These are phyloP conservation scores for Pogonocichla stellata DNA, from an alignment of 2,113 vertebrate genomes.

Conservation along the genomic window DNA sequence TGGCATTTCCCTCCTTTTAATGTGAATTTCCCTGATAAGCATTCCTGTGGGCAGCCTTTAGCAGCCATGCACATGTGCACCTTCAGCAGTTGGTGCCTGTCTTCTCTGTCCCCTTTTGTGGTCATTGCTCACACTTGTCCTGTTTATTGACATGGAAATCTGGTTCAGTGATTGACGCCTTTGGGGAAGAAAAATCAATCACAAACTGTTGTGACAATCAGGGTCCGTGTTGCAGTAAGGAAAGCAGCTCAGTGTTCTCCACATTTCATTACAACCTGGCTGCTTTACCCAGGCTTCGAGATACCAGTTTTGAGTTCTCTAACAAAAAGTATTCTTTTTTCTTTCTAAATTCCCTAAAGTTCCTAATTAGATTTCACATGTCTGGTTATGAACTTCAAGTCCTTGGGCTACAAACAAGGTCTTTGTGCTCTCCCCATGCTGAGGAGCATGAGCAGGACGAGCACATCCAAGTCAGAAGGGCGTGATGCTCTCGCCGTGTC, in stretches of 20 bases:
- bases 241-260: background rate
- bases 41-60: background rate
- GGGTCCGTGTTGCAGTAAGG: background rate
- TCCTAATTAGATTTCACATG: conserved; percentile 42
- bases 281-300: background rate
- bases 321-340: background rate
- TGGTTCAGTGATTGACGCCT: background rate
- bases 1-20: background rate
- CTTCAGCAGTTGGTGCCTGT: background rate
- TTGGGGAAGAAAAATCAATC: background rate
- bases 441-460: background rate
- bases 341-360: background rate
- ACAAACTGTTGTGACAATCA: background rate
- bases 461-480: conserved; percentile 41
- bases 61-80: background rate
- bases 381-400: conserved; percentile 22
- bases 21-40: background rate
- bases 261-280: accelerated
- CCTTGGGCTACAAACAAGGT: background rate
- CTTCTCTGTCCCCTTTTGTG: background rate
- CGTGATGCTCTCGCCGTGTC: background rate
- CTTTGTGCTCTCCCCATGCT: conserved; percentile 8
- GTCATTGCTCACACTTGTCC: background rate
- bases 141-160: background rate
- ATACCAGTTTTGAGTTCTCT: background rate